Conservation (phyloP, 2,113 vertebrate genomes). For the Carlito syrichta region DNA sequence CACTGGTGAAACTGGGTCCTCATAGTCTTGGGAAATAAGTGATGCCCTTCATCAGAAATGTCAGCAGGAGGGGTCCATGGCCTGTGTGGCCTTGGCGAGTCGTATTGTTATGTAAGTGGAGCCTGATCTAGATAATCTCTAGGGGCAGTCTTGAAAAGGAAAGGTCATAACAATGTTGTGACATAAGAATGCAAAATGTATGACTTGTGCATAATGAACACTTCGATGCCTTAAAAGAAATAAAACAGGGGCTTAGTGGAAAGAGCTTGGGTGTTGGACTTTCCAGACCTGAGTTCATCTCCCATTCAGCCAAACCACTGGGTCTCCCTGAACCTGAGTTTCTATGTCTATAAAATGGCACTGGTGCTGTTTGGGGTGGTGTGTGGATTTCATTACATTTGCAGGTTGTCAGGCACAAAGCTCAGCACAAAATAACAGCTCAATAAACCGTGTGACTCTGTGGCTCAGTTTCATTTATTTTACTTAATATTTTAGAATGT, state of each 20-base stretch:
- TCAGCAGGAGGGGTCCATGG: not conserved
- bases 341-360: not conserved
- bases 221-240: not conserved
- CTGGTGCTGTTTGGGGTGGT: not conserved
- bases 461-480: not conserved
- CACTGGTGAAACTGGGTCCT: not conserved
- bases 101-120: not conserved
- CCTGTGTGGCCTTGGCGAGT: not conserved
- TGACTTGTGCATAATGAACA: not conserved
- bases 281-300: not conserved
- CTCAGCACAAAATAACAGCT: not conserved
- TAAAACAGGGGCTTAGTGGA: not conserved
- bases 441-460: not conserved
- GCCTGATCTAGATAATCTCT: not conserved
- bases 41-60: not conserved
- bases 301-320: not conserved
- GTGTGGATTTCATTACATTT: not conserved
- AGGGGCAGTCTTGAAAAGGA: not conserved
- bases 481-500: not conserved
- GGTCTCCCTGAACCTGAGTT: not conserved
- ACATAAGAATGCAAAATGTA: not conserved
- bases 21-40: not conserved
- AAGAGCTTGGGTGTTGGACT: not conserved
- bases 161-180: not conserved
- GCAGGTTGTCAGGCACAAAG: not conserved